Conservation (phyloP, 2,888 invertebrate genomes). For the Tiphia femorata region DNA sequence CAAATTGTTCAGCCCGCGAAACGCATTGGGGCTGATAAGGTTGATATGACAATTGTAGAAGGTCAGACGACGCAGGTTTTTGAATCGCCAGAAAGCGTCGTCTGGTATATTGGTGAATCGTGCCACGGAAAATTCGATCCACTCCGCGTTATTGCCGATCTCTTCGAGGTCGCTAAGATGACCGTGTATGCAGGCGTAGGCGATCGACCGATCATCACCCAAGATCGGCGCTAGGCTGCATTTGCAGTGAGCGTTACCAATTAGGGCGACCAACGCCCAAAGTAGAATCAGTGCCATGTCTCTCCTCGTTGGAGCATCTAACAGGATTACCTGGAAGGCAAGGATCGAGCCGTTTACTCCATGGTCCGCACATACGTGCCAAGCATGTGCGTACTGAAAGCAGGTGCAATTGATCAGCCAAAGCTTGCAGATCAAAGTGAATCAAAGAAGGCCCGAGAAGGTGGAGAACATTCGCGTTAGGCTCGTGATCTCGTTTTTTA, state of each 20-base stretch:
- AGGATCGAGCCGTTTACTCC: too few species aligned
- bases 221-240: constrained; percentile 45
- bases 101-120: constrained; percentile 42
- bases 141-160: constrained; percentile 47
- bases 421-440: too few species aligned
- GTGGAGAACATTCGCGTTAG: too few species aligned
- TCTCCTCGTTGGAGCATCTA: too few species aligned
- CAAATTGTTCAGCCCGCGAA: constrained; percentile 45
- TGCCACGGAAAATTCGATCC: constrained; percentile 59
- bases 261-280: constrained; percentile 46
- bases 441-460: too few species aligned
- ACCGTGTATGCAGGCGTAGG: constrained; percentile 53
- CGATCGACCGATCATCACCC: constrained; percentile 45
- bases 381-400: too few species aligned
- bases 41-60: constrained; percentile 55
- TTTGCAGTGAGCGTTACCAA: constrained; percentile 41
- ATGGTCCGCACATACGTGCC: too few species aligned
- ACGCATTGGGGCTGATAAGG: constrained; percentile 41
- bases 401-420: too few species aligned
- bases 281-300: constrained; percentile 33
- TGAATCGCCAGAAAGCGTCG: constrained; percentile 48
- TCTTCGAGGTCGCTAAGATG: constrained; percentile 45
- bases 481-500: too few species aligned
- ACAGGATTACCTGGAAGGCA: too few species aligned
- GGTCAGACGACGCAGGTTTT: constrained; percentile 41